Percentiles rank a stretch among this genome's conserved stretches.
Evolutionary conservation across 2,113 vertebrate genomes (phyloP).

Genomic region (Erythrocercus mccallii): DNA sequence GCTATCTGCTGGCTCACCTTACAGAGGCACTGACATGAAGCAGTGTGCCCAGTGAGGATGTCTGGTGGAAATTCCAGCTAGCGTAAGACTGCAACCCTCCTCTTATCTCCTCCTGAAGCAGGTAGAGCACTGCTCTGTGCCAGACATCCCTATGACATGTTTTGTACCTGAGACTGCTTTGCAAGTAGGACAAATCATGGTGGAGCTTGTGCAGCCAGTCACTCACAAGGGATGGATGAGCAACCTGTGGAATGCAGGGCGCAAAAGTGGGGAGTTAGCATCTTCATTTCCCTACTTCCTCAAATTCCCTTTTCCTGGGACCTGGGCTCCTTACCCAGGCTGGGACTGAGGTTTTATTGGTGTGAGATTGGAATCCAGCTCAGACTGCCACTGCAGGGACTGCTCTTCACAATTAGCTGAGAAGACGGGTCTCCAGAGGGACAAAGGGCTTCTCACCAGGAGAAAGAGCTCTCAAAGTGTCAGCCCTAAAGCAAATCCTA

Average conservation of each 20-base stretch:
- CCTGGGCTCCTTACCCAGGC: neutral
- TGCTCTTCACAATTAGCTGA: neutral
- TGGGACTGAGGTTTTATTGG: neutral
- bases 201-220: neutral
- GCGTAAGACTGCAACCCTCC: neutral
- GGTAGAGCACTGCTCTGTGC: neutral
- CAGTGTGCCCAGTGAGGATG: neutral
- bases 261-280: neutral
- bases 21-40: fast-evolving
- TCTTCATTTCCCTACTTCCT: neutral
- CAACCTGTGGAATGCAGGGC: neutral
- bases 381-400: neutral
- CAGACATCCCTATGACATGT: neutral
- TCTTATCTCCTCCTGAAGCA: neutral
- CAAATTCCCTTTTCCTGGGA: neutral
- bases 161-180: neutral
- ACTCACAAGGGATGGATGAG: neutral
- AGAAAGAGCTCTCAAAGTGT: neutral
- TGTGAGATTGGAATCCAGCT: neutral
- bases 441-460: neutral
- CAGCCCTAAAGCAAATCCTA: neutral
- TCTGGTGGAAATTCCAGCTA: neutral
- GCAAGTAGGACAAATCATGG: neutral
- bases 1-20: neutral
- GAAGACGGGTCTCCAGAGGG: neutral